These are phyloP conservation scores for Halichondria panicea DNA, from an alignment of 37 sponge, comb jelly and placozoan species.

Conservation along the genomic window DNA sequence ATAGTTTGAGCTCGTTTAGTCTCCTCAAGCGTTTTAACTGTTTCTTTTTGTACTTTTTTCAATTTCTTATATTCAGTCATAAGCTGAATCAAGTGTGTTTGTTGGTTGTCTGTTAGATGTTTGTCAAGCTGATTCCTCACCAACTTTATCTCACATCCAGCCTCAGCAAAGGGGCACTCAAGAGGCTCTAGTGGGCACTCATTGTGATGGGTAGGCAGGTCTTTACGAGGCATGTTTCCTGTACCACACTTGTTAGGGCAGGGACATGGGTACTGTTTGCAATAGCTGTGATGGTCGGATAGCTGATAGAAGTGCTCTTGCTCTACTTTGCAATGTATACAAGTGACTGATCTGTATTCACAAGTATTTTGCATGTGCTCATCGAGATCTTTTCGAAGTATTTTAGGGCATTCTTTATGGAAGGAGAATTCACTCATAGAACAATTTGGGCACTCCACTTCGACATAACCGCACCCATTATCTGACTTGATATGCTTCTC, in stretches of 20 bases:
- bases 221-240: background rate
- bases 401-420: too few species aligned
- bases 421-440: too few species aligned
- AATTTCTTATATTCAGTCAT: background rate
- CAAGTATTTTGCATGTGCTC: background rate
- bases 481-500: background rate
- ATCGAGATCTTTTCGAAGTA: background rate
- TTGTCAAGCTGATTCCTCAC: background rate
- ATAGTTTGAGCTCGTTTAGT: too few species aligned
- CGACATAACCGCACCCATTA: background rate
- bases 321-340: too few species aligned
- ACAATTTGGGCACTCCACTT: background rate
- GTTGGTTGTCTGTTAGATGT: background rate
- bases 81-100: background rate
- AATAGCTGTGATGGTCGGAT: constrained; percentile 15
- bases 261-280: background rate
- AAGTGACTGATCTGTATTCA: background rate
- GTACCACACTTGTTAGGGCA: constrained; percentile 45
- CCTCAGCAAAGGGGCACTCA: background rate
- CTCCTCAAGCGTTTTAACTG: too few species aligned
- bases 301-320: too few species aligned
- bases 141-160: background rate
- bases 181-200: background rate
- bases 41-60: too few species aligned
- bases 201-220: background rate